These are phyloP conservation scores for Scelioninae gen. 2 DNA, from an alignment of 2,888 invertebrate species.

Conservation along the genomic window DNA sequence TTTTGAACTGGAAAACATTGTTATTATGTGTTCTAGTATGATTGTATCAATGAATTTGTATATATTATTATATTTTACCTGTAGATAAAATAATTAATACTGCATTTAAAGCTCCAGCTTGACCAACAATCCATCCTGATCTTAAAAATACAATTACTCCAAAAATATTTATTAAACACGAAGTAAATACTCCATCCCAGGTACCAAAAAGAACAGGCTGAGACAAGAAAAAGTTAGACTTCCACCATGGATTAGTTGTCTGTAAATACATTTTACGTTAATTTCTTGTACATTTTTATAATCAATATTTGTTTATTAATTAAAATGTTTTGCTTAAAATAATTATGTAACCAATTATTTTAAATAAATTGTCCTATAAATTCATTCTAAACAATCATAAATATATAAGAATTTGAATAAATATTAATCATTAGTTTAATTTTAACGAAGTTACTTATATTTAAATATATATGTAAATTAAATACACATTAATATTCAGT, in stretches of 20 bases:
- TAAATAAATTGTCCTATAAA: no score
- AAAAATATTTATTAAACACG: constrained; percentile 97
- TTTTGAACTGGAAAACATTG: no score
- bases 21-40: no score
- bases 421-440: no score
- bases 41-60: no score
- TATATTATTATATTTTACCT: constrained; percentile 75
- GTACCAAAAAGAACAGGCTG: constrained; percentile 97
- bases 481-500: no score
- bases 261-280: constrained; percentile 70
- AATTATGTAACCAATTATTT: no score
- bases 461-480: no score
- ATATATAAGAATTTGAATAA: no score
- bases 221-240: constrained; percentile 96
- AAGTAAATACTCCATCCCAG: constrained; percentile 98
- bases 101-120: constrained; percentile 89
- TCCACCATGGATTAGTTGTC: constrained; percentile 95
- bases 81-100: constrained; percentile 88
- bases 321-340: no score
- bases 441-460: no score
- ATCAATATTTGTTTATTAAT: constrained; percentile 7
- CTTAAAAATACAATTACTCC: constrained; percentile 97
- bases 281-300: background rate
- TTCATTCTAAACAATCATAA: no score
- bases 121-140: constrained; percentile 98